These are phyloP conservation scores for Gnathonemus longibarbis DNA, from an alignment of 2,113 vertebrate species.

Conservation along the genomic window DNA sequence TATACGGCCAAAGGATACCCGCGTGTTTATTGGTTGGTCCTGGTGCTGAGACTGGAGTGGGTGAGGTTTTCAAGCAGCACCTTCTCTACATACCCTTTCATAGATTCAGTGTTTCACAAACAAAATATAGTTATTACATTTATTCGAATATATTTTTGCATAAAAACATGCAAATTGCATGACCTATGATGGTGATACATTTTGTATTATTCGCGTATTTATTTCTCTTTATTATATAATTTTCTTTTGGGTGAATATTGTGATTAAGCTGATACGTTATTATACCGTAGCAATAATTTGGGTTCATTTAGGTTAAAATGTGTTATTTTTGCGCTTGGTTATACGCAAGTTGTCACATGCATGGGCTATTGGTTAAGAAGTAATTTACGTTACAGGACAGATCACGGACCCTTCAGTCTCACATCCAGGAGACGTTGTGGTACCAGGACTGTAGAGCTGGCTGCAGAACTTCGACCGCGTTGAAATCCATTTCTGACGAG, in stretches of 20 bases:
- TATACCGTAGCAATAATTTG: background rate
- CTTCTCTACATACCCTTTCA: background rate
- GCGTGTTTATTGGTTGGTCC: constrained; percentile 21
- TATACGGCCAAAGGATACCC: background rate
- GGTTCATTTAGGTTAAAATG: background rate
- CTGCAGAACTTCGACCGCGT: background rate
- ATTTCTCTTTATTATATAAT: background rate
- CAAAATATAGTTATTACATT: background rate
- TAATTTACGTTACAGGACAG: background rate
- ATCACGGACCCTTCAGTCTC: background rate
- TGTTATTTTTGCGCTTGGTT: background rate
- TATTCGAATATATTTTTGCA: background rate
- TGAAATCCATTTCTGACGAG: background rate
- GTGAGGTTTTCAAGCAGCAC: background rate
- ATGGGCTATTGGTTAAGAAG: background rate
- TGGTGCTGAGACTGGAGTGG: constrained; percentile 2
- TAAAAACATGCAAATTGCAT: background rate
- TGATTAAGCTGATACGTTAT: background rate
- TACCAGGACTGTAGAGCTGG: background rate
- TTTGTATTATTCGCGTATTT: background rate
- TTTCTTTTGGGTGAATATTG: background rate
- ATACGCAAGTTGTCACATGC: background rate
- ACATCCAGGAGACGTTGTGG: background rate
- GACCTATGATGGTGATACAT: background rate
- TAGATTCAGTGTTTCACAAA: background rate